Evolutionary conservation across 64 coral and sea anemone genomes (phyloP).

Genomic region (Stichodactyla mertensii): DNA sequence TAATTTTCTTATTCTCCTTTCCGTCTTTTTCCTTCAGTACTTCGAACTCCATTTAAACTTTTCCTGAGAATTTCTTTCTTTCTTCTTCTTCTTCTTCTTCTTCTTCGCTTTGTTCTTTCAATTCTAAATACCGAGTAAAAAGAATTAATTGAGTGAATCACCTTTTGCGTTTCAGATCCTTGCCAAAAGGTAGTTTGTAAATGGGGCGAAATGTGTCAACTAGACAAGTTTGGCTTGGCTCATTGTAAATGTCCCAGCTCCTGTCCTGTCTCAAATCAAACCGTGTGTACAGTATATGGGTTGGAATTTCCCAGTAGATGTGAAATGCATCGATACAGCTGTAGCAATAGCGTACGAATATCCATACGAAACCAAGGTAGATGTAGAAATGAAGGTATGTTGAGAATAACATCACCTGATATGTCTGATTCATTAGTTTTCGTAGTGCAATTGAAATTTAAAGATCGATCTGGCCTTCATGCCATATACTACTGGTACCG

Average conservation of each 20-base stretch:
- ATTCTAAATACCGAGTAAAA: background rate
- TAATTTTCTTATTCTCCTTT: too few relatives aligned
- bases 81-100: too few relatives aligned
- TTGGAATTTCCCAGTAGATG: slow-evolving; percentile 22
- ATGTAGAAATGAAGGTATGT: background rate
- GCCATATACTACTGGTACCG: too few relatives aligned
- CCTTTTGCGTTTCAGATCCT: background rate
- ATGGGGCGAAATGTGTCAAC: slow-evolving; percentile 19
- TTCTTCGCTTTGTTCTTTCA: background rate
- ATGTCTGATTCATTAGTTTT: too few relatives aligned
- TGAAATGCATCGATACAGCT: slow-evolving; percentile 47
- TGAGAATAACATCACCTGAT: too few relatives aligned
- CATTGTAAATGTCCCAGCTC: slow-evolving; percentile 16
- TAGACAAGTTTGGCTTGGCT: slow-evolving; percentile 5
- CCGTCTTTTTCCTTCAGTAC: too few relatives aligned
- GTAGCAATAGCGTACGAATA: slow-evolving; percentile 28
- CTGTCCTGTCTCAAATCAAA: background rate
- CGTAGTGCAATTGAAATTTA: too few relatives aligned
- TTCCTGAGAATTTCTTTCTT: too few relatives aligned
- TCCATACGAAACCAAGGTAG: slow-evolving; percentile 28
- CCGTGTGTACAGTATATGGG: slow-evolving; percentile 32
- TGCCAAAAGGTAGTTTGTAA: background rate
- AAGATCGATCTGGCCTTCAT: too few relatives aligned
- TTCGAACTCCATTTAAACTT: too few relatives aligned
- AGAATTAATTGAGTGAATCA: background rate